Evolutionary conservation across 1,140 invertebrate species (phyloP), one percentile per base, ranked within the genome.

Genomic region (Acromyrmex charruanus): DNA sequence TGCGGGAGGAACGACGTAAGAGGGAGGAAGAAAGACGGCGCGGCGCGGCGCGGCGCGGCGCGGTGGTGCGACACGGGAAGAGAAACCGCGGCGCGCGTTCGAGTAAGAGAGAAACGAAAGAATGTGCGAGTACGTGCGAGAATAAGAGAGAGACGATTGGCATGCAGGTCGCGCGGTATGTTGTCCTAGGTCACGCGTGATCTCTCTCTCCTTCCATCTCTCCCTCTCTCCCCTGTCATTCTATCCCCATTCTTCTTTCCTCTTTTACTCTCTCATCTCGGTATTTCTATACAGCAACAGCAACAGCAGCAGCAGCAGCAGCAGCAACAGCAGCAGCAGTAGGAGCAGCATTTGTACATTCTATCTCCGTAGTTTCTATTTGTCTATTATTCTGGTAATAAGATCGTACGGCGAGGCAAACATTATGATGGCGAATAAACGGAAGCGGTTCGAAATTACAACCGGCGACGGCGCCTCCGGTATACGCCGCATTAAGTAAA

Each of bases 181-280:
- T 95, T 95, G 94, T 94, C 94, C 94, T 95, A 95, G 94, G 94
- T 95, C 94, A 94, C 93, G 93, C 93, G 92, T 94, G 93, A 94
- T 94, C 87, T 88, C 88, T 90, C 84, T 89, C 66, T 63, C 59
- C 79, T 86, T 80, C 86, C 90, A 90, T 68, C 71, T 88, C 87
- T 66, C 82, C 81, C 82, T 81, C 49, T 68, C 85, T 51, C 44
- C 18, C 58, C 49, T 59, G 80, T 51, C 66, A 74, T 81, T 81
- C 79, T 81, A 81, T 81, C 61, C 51, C 77, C n/a, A 55, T 53
- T 53, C 55, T 75, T 65, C 31, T 35, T 35, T 35, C 63, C 49
- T 87, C 65, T 72, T 35, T 84, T 61, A 66, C 55, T 44, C 21
- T 61, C 61, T n/a, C 21, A 21, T 65, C 58, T 51, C 71, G 77